A percentile compares a stretch with the other conserved stretches of the same genome.
Evolutionary conservation across 2,888 invertebrate genomes (phyloP).

Genomic region (Dinocampus coccinellae): DNA sequence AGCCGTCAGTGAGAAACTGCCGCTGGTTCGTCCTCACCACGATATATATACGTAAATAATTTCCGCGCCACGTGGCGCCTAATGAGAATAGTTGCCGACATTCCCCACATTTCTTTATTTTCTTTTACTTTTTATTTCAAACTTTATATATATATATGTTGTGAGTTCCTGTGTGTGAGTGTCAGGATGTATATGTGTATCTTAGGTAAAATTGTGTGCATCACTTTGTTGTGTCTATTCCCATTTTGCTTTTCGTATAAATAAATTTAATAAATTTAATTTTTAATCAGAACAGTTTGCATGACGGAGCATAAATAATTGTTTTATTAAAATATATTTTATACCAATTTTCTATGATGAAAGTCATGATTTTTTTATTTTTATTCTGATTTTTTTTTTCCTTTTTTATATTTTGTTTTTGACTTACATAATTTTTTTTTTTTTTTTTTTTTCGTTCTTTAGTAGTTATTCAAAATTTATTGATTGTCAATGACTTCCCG

Average conservation of each 20-base stretch:
- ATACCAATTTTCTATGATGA: not conserved
- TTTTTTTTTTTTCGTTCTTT: not conserved
- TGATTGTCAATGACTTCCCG: not conserved
- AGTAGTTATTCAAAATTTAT: not conserved
- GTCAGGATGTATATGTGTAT: too few relatives aligned
- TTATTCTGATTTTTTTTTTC: not conserved
- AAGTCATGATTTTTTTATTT: not conserved
- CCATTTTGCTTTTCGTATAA: too few relatives aligned
- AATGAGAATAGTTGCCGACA: constrained; percentile 53
- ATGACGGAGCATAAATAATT: not conserved
- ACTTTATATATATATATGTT: not conserved
- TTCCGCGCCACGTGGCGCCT: constrained; percentile 62
- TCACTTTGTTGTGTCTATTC: too few relatives aligned
- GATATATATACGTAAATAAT: constrained; percentile 57
- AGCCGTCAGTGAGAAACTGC: constrained; percentile 55
- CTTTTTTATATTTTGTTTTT: not conserved
- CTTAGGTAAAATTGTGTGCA: too few relatives aligned
- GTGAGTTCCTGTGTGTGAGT: too few relatives aligned
- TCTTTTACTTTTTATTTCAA: too few relatives aligned
- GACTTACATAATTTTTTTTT: too few relatives aligned
- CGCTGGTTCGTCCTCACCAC: constrained; percentile 48
- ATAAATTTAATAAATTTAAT: constrained; percentile 35
- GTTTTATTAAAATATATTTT: not conserved
- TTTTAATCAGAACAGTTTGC: constrained; percentile 19
- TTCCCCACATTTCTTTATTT: constrained; percentile 48